These are phyloP conservation scores for Serranus cabrilla DNA, from an alignment of 2,797 vertebrate genomes.

Conservation along the genomic window DNA sequence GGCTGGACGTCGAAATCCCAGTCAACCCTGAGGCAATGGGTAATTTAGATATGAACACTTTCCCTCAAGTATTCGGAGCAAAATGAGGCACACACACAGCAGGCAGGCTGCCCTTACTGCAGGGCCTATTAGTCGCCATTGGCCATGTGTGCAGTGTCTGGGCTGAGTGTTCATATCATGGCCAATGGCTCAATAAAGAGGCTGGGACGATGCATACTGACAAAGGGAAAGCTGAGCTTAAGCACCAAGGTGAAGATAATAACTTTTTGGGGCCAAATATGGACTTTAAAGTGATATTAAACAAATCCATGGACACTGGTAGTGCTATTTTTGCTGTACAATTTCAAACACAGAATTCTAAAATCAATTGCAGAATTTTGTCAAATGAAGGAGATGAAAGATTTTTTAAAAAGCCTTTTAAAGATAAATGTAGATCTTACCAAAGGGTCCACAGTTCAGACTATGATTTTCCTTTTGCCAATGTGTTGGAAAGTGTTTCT, in stretches of 20 bases:
- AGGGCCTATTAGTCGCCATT: constrained; percentile 58
- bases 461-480: constrained; percentile 1
- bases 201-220: constrained; percentile 23
- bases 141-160: constrained; percentile 38
- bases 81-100: constrained; percentile 50
- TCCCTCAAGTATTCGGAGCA: constrained; percentile 50
- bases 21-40: constrained; percentile 60
- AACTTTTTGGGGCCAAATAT: not conserved
- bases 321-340: not conserved
- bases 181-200: constrained; percentile 44
- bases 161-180: constrained; percentile 34
- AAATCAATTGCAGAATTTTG: not conserved
- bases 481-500: constrained; percentile 1
- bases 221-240: constrained; percentile 23
- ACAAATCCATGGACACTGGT: not conserved
- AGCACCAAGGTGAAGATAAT: constrained; percentile 8
- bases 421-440: not conserved
- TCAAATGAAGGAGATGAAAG: not conserved
- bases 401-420: not conserved
- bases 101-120: constrained; percentile 60
- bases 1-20: constrained; percentile 66
- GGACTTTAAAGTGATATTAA: not conserved
- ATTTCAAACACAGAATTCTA: not conserved
- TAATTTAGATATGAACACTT: constrained; percentile 69
- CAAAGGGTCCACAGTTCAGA: not conserved